phyloP scores from a whole-genome alignment of 2,888 invertebrate species.

The Polyommatus iphigenia region DNA sequence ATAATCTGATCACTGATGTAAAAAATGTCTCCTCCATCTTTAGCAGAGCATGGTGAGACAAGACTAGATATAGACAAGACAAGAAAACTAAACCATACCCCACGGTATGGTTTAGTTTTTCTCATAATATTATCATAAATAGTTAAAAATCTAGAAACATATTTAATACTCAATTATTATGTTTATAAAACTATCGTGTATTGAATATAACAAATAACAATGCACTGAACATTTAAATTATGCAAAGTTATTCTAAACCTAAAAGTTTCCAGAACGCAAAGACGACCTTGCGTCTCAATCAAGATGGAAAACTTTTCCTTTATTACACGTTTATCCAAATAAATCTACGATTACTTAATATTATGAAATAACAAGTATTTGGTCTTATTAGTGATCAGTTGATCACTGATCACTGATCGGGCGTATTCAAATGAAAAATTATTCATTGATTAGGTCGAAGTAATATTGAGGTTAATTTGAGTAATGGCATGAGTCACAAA shows the following conservation, averaged over 20 bases:
- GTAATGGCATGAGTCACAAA: neutral
- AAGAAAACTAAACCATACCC: too few relatives aligned
- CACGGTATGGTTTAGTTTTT: too few relatives aligned
- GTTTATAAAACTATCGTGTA: too few relatives aligned
- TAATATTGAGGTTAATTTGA: neutral
- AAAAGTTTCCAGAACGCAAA: neutral
- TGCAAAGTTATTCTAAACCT: neutral
- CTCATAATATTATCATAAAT: too few relatives aligned
- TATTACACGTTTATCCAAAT: too few relatives aligned
- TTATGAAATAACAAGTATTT: neutral
- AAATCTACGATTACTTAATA: neutral
- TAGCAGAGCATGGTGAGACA: too few relatives aligned
- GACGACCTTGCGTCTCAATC: neutral
- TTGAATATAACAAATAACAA: neutral
- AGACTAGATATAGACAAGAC: too few relatives aligned
- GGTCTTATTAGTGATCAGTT: neutral
- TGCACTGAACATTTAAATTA: neutral
- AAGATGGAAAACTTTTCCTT: neutral
- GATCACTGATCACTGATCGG: neutral
- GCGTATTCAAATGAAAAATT: neutral
- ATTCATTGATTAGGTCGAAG: constrained; percentile 4
- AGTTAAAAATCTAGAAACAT: too few relatives aligned
- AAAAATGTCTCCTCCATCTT: too few relatives aligned
- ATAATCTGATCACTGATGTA: too few relatives aligned
- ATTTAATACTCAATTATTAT: too few relatives aligned